A percentile compares a stretch with the other conserved stretches of the same genome.
Conservation (phyloP, 2,888 invertebrate genomes). For the Amphipoea oculea region DNA sequence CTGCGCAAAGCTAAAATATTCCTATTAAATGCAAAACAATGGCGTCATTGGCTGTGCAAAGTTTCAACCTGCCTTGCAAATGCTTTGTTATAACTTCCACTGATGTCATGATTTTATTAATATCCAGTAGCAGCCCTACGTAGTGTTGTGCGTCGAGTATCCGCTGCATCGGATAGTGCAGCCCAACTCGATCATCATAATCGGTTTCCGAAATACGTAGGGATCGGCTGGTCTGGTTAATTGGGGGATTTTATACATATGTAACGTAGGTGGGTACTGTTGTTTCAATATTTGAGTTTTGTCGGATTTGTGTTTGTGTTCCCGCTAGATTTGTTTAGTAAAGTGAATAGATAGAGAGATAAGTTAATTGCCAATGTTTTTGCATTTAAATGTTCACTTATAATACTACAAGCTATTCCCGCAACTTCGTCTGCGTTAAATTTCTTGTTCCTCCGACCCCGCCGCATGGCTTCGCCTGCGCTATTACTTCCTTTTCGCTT, state of each 20-base stretch:
- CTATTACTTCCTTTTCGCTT: too few species aligned
- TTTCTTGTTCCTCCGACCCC: too few species aligned
- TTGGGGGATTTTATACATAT: constrained; percentile 14
- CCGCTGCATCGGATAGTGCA: constrained; percentile 40
- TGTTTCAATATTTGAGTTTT: constrained; percentile 10
- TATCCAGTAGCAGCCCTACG: constrained; percentile 45
- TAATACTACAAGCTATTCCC: too few species aligned
- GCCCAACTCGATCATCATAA: constrained; percentile 42
- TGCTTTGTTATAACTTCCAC: constrained; percentile 16
- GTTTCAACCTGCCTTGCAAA: constrained; percentile 44
- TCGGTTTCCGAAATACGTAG: constrained; percentile 42
- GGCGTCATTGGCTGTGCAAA: constrained; percentile 31
- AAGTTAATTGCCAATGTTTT: neutral
- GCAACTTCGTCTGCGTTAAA: too few species aligned
- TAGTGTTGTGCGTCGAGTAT: constrained; percentile 42
- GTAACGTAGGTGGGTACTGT: neutral
- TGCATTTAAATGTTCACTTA: neutral
- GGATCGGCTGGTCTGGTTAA: constrained; percentile 19
- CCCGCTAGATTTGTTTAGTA: neutral
- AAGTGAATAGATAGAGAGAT: neutral
- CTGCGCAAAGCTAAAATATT: constrained; percentile 20
- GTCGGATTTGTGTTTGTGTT: constrained; percentile 4
- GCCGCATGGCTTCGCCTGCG: too few species aligned
- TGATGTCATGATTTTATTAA: constrained; percentile 28
- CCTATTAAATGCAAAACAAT: constrained; percentile 34